Conservation (phyloP, 2,888 invertebrate species). For the Chrysolina americana region DNA sequence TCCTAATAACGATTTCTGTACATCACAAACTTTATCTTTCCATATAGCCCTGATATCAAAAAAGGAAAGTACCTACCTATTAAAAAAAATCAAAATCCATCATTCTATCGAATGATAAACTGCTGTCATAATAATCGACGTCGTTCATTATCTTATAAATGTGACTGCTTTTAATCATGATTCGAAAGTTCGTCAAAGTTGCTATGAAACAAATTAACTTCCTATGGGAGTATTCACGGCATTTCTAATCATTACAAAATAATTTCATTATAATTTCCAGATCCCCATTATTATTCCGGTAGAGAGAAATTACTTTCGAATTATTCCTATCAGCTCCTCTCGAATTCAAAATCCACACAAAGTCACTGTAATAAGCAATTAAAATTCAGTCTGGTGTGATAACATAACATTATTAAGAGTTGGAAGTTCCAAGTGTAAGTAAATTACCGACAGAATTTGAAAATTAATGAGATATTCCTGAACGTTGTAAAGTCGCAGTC, state of each 20-base stretch:
- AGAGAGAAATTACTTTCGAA: conserved; percentile 12
- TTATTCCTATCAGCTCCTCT: conserved; percentile 10
- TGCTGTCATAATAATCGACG: too few relatives aligned
- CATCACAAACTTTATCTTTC: too few relatives aligned
- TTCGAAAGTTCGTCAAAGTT: background rate
- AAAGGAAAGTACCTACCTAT: too few relatives aligned
- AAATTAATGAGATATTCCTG: conserved; percentile 26
- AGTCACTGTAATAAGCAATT: conserved; percentile 1
- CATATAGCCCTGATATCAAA: too few relatives aligned
- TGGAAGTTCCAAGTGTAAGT: background rate
- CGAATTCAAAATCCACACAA: conserved; percentile 4
- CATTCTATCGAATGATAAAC: too few relatives aligned
- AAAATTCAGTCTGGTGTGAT: conserved; percentile 1
- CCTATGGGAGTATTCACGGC: background rate
- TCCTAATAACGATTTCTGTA: too few relatives aligned
- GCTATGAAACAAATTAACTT: background rate
- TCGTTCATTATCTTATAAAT: background rate
- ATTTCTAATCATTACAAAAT: background rate
- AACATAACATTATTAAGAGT: conserved; percentile 2
- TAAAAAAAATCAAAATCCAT: too few relatives aligned
- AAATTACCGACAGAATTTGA: background rate
- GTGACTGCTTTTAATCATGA: background rate
- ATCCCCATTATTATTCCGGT: conserved; percentile 1
- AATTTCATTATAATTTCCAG: background rate
- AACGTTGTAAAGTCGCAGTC: background rate